Evolutionary conservation across 2,113 vertebrate species (phyloP).

Genomic region (Ranitomeya imitator): DNA sequence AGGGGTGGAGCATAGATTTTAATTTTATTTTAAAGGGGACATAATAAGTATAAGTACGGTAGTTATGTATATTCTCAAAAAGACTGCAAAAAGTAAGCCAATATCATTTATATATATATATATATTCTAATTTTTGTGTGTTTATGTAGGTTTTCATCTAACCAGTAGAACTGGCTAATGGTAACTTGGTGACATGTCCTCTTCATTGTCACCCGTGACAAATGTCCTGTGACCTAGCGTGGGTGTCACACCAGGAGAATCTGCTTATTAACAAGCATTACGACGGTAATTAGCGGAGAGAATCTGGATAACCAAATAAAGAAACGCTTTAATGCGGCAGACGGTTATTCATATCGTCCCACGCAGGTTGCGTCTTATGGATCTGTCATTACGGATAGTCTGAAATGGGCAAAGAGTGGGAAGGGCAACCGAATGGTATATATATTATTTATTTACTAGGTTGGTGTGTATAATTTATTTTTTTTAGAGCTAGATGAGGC

Average conservation of each 20-base stretch:
- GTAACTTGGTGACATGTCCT: neutral
- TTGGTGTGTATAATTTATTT: too few species aligned
- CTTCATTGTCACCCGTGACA: constrained; percentile 14
- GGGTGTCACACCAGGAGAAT: neutral
- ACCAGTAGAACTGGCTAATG: neutral
- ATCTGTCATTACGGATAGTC: neutral
- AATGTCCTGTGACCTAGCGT: neutral
- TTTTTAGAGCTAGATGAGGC: too few species aligned
- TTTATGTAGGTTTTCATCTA: neutral
- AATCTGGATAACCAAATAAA: constrained; percentile 35
- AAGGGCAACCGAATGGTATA: too few species aligned
- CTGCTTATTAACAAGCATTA: neutral
- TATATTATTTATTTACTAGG: too few species aligned
- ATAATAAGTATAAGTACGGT: too few species aligned
- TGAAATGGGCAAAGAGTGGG: too few species aligned
- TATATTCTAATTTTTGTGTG: neutral
- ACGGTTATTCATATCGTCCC: constrained; percentile 9
- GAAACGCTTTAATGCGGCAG: neutral
- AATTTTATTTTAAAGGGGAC: too few species aligned
- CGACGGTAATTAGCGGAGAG: neutral
- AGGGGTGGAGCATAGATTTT: too few species aligned
- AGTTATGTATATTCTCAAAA: too few species aligned
- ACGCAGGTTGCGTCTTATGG: neutral
- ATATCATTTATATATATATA: too few species aligned
- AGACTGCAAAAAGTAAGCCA: too few species aligned